Evolutionary conservation across 1,140 invertebrate species (phyloP).

Genomic region (Heliconius hewitsoni): DNA sequence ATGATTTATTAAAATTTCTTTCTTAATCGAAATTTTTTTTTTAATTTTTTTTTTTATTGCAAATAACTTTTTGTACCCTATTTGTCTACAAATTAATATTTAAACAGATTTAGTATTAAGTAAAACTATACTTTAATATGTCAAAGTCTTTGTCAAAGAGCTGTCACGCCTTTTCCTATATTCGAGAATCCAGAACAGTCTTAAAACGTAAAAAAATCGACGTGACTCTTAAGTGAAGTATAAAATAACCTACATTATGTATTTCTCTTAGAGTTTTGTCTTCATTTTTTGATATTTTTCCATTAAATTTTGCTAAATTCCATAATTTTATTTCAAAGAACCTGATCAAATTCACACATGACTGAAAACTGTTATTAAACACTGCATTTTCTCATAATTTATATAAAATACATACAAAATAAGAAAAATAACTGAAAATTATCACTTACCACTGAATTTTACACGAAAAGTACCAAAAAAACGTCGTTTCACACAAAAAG

Average conservation of each 20-base stretch:
- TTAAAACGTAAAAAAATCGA: not conserved
- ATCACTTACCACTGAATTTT: constrained; percentile 27
- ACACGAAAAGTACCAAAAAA: constrained; percentile 26
- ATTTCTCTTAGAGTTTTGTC: not conserved
- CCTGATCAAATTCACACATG: not conserved
- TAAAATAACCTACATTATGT: constrained; percentile 1
- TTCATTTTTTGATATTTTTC: not conserved
- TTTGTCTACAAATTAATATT: not conserved
- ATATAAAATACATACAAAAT: not conserved
- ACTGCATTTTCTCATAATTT: not conserved
- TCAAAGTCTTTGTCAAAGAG: no score
- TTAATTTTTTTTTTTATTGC: no score
- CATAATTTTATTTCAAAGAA: not conserved
- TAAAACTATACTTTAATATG: not conserved
- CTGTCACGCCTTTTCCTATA: not conserved
- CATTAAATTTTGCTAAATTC: not conserved
- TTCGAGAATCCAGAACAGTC: not conserved
- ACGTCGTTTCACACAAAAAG: constrained; percentile 48
- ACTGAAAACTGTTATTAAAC: not conserved
- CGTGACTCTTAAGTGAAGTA: not conserved
- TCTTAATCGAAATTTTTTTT: no score
- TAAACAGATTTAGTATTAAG: not conserved
- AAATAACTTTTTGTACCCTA: no score
- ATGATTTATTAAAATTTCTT: no score
- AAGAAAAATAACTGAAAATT: not conserved